These are phyloP conservation scores for Macrotrachela quadricornifera DNA, from an alignment of 1,140 invertebrate species.

Conservation along the genomic window DNA sequence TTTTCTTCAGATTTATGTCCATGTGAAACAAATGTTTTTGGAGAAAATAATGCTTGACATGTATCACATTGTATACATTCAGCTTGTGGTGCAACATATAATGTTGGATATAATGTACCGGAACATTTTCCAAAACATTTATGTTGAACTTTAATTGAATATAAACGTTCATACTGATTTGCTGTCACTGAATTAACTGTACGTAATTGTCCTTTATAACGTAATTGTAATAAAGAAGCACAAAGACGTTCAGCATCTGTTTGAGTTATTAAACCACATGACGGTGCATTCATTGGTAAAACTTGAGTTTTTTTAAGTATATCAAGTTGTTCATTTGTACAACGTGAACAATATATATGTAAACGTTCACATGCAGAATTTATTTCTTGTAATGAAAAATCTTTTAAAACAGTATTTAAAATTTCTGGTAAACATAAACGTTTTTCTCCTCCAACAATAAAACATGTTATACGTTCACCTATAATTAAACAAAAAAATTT, in stretches of 20 bases:
- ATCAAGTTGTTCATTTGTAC: slow-evolving; percentile 69
- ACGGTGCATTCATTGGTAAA: slow-evolving; percentile 52
- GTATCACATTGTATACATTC: slow-evolving; percentile 75
- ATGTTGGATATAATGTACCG: slow-evolving; percentile 58
- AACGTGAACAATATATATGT: slow-evolving; percentile 79
- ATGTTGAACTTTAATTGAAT: slow-evolving; percentile 49
- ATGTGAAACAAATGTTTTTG: slow-evolving; percentile 75
- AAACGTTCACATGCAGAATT: slow-evolving; percentile 74
- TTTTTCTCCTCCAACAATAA: slow-evolving; percentile 77
- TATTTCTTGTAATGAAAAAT: slow-evolving; percentile 67
- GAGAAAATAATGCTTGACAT: slow-evolving; percentile 61
- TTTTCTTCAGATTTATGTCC: slow-evolving; percentile 60
- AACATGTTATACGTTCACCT: slow-evolving; percentile 73
- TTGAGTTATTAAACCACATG: slow-evolving; percentile 84
- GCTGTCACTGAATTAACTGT: neutral
- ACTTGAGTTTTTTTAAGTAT: slow-evolving; percentile 54
- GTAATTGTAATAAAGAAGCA: slow-evolving; percentile 45
- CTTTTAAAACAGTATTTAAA: slow-evolving; percentile 65
- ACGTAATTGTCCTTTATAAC: too few species aligned
- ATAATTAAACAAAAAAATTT: too few species aligned
- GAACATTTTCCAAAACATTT: slow-evolving; percentile 83
- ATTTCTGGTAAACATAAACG: slow-evolving; percentile 81
- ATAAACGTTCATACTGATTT: neutral
- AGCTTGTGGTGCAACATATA: slow-evolving; percentile 48
- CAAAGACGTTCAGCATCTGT: slow-evolving; percentile 83